These are phyloP conservation scores for Mylabris sibirica DNA, from an alignment of 2,888 invertebrate genomes.

Conservation along the genomic window DNA sequence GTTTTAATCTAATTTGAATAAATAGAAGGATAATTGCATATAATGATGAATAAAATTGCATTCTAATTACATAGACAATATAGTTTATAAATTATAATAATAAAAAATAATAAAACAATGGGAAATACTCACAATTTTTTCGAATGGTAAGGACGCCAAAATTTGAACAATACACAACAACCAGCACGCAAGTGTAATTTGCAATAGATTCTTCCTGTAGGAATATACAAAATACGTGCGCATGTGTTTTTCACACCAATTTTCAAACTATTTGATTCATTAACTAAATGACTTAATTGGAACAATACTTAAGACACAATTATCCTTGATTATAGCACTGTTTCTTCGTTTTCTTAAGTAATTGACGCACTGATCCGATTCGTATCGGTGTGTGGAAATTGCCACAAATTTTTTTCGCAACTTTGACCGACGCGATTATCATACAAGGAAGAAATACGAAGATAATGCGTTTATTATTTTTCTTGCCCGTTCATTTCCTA, in stretches of 20 bases:
- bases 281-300: too few relatives aligned
- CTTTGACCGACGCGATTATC: not conserved
- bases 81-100: not conserved
- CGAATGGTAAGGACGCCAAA: not conserved
- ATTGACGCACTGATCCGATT: slow-evolving; percentile 1
- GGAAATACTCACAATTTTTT: not conserved
- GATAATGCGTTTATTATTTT: not conserved
- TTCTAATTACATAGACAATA: not conserved
- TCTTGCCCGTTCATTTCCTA: not conserved
- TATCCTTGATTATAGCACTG: too few relatives aligned
- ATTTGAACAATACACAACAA: not conserved
- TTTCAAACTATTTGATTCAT: too few relatives aligned
- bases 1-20: not conserved
- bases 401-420: not conserved
- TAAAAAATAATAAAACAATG: not conserved
- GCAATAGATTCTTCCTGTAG: not conserved
- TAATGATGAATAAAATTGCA: slow-evolving; percentile 10
- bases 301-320: too few relatives aligned
- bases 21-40: slow-evolving; percentile 10
- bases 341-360: not conserved
- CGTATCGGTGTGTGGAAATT: too few relatives aligned
- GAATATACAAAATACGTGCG: not conserved
- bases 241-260: not conserved
- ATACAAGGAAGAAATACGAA: too few relatives aligned
- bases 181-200: not conserved